Base-by-base conservation (phyloP, 2,888 invertebrate species). In the Apodemia zela region DNA sequence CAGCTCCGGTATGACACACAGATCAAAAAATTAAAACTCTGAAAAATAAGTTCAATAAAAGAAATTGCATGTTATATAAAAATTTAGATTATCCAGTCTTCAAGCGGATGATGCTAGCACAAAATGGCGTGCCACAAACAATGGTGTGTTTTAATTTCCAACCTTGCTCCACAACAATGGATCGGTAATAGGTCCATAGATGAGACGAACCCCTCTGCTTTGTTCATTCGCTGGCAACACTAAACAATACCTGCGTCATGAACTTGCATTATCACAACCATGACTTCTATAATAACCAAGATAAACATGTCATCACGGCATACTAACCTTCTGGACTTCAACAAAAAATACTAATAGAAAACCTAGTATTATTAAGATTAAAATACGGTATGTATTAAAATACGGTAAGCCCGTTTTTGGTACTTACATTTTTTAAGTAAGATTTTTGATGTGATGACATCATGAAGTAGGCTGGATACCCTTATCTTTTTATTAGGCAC, bases 141-240 rank as follows among this genome's bases (percentile, higher is more conserved):
- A 89, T 87, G 84, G 82, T 79, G 85, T 85, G 87, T 90, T 90
- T 90, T 90, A 90, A 90, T 90, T 89, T 89, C 81, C 87, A 83
- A 83, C 84, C 77, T 77, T 80, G 79, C 77, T 77, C 77, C 75
- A 76, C 76, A 78, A 89, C 89, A 89, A 90, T 89, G 81, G 89
- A 74, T 77, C 76, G 66, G 82, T 88, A 89, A 88, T 89, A 85
- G 85, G 80, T 81, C 76, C 79, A 80, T 82, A 83, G 87, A 88
- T 84, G 88, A 88, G 84, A 85, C 82, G 79, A 84, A 82, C 84
- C 87, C 85, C 81, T 84, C 82, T 70, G 51, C 51, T 51, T 51
- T 51, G 51, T 51, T 51, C 51, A 51, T 51, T 72, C 74, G 73
- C 73, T 82, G 80, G 83, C 78, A 81, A 84, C 83, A 83, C 82